Base-by-base conservation (phyloP, 2,113 vertebrate genomes). In the Rhinoderma darwinii region DNA sequence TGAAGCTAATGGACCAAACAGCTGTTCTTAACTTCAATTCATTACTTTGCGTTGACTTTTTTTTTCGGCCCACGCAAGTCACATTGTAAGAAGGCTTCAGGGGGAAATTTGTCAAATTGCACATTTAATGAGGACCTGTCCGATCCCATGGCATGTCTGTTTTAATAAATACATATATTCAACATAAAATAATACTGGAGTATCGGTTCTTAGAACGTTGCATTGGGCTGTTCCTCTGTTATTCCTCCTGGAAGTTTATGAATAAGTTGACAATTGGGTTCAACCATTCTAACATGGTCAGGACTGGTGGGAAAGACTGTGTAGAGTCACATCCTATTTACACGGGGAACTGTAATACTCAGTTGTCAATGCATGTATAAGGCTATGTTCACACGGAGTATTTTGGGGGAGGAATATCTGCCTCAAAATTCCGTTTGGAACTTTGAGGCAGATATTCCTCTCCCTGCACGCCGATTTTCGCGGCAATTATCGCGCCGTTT, bases 1-100 rank as follows among this genome's bases (percentile, higher is more conserved):
- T 63, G 79, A 82, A 20, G 37, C 79, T 82, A 66, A 82, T 82
- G 56, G 56, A 32, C 54, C 63, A 37, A 43, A 81, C 79, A 44
- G 79, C 79, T 82, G 79, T 27, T 37, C 76, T 2, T 6, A 1
- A 54, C 47, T 78, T 11, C 14, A 56, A 37, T 59, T 32, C 14
- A 43, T 27, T 59, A 37, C 66, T 70, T 27, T 43, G 37, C 54
- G 4, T 37, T 63, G 54, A 39, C 22, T 76, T 44, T 44, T 39
- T 76, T 44, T 44, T 39, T 81, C 22, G 78, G 54, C 78, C 56
- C 74, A 76, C 44, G 44, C 74, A 76, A 18, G 43, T 11, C 44
- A 51, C 75, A 78, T 4, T 50, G 43, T 18, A 30, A n/a, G 3
- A 47, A 30, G 50, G 43, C 74, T 50, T 51, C 75, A 54, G 75